Percentiles rank a stretch among this genome's conserved stretches.
Conservation (phyloP, 2,797 vertebrate species). For the Discoglossus pictus region DNA sequence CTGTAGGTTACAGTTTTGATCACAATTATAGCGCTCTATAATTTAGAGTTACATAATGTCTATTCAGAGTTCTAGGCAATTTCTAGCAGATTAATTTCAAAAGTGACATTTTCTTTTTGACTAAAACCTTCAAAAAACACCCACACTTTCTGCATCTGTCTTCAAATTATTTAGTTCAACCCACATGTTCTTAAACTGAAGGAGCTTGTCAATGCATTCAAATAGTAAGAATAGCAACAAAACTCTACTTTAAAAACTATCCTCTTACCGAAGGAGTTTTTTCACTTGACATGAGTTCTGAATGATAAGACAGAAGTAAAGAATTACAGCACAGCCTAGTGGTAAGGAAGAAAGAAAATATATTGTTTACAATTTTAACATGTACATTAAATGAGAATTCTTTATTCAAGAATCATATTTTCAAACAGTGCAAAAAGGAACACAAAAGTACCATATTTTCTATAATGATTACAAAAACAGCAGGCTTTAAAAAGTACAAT, state of each 20-base stretch:
- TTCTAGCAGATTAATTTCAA: constrained; percentile 39
- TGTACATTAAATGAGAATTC: no score
- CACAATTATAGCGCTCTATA: constrained; percentile 11
- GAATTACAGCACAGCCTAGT: neutral
- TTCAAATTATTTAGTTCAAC: constrained; percentile 27
- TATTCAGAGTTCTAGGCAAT: constrained; percentile 11
- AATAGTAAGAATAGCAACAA: constrained; percentile 17
- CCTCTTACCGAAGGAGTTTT: neutral
- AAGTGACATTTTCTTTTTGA: constrained; percentile 46
- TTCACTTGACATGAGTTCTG: constrained; percentile 1
- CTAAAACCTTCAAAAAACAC: constrained; percentile 33
- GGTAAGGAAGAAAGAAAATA: no score
- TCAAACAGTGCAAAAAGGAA: no score
- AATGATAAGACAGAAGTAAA: neutral
- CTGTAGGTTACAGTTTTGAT: constrained; percentile 5
- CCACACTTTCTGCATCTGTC: constrained; percentile 19
- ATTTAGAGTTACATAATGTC: constrained; percentile 22
- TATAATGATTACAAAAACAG: no score
- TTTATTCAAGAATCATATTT: no score
- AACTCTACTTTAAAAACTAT: constrained; percentile 1
- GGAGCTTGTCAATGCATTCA: constrained; percentile 21
- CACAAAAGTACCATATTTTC: no score
- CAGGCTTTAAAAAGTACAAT: no score
- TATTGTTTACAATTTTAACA: no score
- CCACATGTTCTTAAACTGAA: constrained; percentile 3